Evolutionary conservation across 2,888 invertebrate species (phyloP).

Genomic region (Malthinus seriepunctatus): DNA sequence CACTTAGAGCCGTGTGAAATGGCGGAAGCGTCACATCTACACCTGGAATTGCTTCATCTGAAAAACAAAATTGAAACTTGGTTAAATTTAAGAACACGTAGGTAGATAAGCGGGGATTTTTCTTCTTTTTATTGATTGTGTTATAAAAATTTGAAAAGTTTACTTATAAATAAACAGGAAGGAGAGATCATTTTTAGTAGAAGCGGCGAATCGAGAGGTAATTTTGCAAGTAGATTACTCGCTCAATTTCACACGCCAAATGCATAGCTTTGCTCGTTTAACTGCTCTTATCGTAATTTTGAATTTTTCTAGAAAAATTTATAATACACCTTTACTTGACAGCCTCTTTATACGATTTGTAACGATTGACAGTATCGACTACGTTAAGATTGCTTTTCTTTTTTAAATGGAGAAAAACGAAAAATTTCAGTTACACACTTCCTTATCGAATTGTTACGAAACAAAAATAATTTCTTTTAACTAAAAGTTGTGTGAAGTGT

Average conservation of each 20-base stretch:
- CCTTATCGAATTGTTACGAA: too few species aligned
- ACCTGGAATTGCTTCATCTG: conserved; percentile 49
- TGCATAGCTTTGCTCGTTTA: conserved; percentile 23
- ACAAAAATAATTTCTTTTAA: too few species aligned
- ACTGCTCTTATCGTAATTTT: conserved; percentile 24
- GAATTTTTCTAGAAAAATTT: conserved; percentile 12
- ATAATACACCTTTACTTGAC: conserved; percentile 16
- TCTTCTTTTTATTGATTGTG: neutral
- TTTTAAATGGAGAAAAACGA: too few species aligned
- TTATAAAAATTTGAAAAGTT: neutral
- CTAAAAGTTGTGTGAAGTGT: too few species aligned
- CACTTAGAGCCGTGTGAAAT: conserved; percentile 76
- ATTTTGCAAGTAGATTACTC: conserved; percentile 31
- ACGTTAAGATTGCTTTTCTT: conserved; percentile 2
- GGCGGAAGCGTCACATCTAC: conserved; percentile 49
- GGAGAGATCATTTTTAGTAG: conserved; percentile 9
- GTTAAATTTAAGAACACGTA: neutral
- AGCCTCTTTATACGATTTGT: conserved; percentile 12
- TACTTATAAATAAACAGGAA: too few species aligned
- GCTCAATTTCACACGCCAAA: conserved; percentile 41
- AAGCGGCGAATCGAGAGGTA: conserved; percentile 23
- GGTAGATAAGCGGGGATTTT: neutral
- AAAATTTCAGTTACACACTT: too few species aligned
- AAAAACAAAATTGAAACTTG: conserved; percentile 30
- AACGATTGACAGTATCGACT: conserved; percentile 10